These are phyloP conservation scores for Brachionichthys hirsutus DNA, from an alignment of 2,113 vertebrate genomes.

Conservation along the genomic window DNA sequence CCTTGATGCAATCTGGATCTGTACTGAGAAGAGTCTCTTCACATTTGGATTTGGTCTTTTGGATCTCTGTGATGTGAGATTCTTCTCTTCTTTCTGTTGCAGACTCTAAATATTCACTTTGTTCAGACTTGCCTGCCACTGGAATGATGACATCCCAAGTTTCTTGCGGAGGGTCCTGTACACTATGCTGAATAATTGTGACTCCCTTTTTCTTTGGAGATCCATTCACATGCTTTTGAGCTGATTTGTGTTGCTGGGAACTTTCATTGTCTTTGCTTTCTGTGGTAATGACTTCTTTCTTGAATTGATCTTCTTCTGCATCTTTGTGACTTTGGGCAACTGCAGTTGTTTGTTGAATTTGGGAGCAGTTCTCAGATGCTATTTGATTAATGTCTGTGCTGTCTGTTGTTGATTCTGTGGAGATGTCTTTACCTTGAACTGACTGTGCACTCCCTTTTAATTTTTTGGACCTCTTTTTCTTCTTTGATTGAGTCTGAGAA, in stretches of 20 bases:
- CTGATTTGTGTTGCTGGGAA: slow-evolving; percentile 43
- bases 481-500: slow-evolving; percentile 58
- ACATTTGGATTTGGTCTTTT: slow-evolving; percentile 67
- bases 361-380: slow-evolving; percentile 13
- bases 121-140: slow-evolving; percentile 51
- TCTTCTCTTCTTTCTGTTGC: slow-evolving; percentile 68
- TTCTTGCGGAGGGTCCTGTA: slow-evolving; percentile 55
- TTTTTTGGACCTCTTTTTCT: slow-evolving; percentile 78
- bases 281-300: slow-evolving; percentile 52
- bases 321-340: slow-evolving; percentile 51
- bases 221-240: slow-evolving; percentile 62
- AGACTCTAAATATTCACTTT: slow-evolving; percentile 60
- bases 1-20: slow-evolving; percentile 76
- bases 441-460: slow-evolving; percentile 60
- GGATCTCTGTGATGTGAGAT: slow-evolving; percentile 74
- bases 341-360: slow-evolving; percentile 50
- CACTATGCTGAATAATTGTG: slow-evolving; percentile 49
- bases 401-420: slow-evolving; percentile 49
- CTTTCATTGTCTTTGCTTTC: slow-evolving; percentile 59
- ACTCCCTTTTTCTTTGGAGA: slow-evolving; percentile 62
- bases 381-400: slow-evolving; percentile 34
- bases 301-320: slow-evolving; percentile 52
- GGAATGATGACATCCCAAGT: slow-evolving; percentile 53
- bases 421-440: slow-evolving; percentile 51
- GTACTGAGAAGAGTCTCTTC: slow-evolving; percentile 75